A percentile compares a stretch with the other conserved stretches of the same genome.
phyloP scores from a whole-genome alignment of 2,113 vertebrate species.

The Gavia stellata region DNA sequence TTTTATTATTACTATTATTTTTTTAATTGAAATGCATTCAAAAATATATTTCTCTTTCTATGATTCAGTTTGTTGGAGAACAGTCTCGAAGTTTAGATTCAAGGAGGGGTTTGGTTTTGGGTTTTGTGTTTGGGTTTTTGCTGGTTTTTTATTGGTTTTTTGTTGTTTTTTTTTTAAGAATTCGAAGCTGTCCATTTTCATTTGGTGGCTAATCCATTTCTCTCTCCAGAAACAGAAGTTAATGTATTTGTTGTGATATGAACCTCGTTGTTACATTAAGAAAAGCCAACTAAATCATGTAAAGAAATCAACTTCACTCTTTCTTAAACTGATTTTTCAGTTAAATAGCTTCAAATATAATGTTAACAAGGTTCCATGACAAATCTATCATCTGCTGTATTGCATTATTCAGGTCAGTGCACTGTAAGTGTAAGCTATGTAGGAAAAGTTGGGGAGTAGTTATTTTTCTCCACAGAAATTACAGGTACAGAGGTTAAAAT shows the following conservation, averaged over 20 bases:
- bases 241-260: neutral
- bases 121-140: neutral
- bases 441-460: neutral
- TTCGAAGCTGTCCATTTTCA: neutral
- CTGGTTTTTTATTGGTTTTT: neutral
- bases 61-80: neutral
- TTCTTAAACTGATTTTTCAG: constrained; percentile 26
- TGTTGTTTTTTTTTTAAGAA: neutral
- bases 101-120: neutral
- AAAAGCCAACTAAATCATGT: neutral
- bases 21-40: neutral
- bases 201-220: neutral
- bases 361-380: neutral
- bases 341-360: neutral
- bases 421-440: neutral
- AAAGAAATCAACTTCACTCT: constrained; percentile 1
- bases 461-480: neutral
- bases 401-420: neutral
- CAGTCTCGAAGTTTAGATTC: neutral
- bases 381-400: neutral
- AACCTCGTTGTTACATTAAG: neutral
- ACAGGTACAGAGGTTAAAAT: neutral
- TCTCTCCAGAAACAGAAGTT: neutral
- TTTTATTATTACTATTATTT: neutral
- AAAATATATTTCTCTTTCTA: neutral